These are phyloP conservation scores for Caenorhabditis tropicalis DNA, from an alignment of 1,140 invertebrate genomes.

Conservation along the genomic window DNA sequence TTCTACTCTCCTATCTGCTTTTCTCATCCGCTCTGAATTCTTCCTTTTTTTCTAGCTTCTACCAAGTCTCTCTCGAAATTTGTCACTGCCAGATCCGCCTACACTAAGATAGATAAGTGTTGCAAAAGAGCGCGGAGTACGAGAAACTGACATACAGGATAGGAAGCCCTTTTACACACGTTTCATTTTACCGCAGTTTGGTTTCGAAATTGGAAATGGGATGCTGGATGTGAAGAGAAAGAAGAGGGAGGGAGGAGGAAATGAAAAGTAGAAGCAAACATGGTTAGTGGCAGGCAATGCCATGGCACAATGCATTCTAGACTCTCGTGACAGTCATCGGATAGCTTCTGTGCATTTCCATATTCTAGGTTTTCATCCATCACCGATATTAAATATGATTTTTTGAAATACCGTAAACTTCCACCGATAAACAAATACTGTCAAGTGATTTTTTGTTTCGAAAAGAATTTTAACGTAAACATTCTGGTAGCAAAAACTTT, in stretches of 20 bases:
- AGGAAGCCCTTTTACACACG: not conserved
- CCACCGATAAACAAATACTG: no score
- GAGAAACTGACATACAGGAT: constrained; percentile 44
- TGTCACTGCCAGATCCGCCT: constrained; percentile 36
- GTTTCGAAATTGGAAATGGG: constrained; percentile 39
- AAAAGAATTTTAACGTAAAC: no score
- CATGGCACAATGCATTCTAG: not conserved
- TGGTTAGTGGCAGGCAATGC: constrained; percentile 24
- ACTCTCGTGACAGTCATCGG: constrained; percentile 26
- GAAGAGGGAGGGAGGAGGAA: not conserved
- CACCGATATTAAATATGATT: no score
- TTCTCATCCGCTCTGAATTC: not conserved
- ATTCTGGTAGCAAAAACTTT: no score
- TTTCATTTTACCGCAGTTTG: constrained; percentile 41
- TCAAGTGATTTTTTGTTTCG: not conserved
- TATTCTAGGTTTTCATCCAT: no score
- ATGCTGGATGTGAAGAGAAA: not conserved
- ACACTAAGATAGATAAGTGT: constrained; percentile 18
- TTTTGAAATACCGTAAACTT: no score
- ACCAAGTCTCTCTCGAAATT: constrained; percentile 22
- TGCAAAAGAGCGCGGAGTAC: not conserved
- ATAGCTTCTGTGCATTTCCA: not conserved
- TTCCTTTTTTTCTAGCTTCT: constrained; percentile 1
- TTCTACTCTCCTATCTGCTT: no score
- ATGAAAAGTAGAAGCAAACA: constrained; percentile 42